Evolutionary conservation across 1,140 invertebrate species (phyloP).

Genomic region (Calosoma granatense): DNA sequence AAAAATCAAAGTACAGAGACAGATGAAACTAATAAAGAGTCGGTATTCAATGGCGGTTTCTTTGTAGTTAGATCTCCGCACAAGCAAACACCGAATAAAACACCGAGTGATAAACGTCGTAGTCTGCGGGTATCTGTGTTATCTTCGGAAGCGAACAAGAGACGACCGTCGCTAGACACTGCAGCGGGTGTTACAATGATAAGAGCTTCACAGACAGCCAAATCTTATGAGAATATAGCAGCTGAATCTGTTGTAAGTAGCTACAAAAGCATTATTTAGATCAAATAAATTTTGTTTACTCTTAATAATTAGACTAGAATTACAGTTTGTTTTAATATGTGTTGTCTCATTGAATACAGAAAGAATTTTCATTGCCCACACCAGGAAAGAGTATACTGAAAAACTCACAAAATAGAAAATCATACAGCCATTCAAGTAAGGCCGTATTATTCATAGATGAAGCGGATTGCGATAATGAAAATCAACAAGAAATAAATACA

Average conservation of each 20-base stretch:
- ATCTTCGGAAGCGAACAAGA: neutral
- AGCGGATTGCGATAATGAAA: neutral
- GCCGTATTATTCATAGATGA: conserved; percentile 21
- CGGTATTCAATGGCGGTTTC: conserved; percentile 19
- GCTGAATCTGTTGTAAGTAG: neutral
- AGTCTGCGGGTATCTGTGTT: conserved; percentile 15
- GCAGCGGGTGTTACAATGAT: conserved; percentile 22
- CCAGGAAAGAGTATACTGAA: conserved; percentile 24
- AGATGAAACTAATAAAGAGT: conserved; percentile 15
- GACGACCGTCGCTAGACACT: neutral
- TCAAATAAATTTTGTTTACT: neutral
- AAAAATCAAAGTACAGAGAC: conserved; percentile 5
- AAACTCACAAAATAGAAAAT: conserved; percentile 13
- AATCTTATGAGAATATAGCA: conserved; percentile 16
- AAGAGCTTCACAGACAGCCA: conserved; percentile 20
- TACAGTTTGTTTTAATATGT: neutral
- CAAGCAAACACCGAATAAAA: conserved; percentile 8
- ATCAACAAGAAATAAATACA: neutral
- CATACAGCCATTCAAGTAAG: conserved; percentile 16
- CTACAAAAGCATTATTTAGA: neutral
- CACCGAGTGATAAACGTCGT: neutral
- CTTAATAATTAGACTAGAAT: neutral
- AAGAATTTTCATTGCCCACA: conserved; percentile 9
- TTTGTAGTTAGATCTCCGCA: conserved; percentile 16
- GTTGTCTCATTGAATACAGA: neutral